Percentiles rank a stretch among this genome's conserved stretches.
phyloP scores from a whole-genome alignment of 2,797 vertebrate species.

The Megaceryle alcyon region DNA sequence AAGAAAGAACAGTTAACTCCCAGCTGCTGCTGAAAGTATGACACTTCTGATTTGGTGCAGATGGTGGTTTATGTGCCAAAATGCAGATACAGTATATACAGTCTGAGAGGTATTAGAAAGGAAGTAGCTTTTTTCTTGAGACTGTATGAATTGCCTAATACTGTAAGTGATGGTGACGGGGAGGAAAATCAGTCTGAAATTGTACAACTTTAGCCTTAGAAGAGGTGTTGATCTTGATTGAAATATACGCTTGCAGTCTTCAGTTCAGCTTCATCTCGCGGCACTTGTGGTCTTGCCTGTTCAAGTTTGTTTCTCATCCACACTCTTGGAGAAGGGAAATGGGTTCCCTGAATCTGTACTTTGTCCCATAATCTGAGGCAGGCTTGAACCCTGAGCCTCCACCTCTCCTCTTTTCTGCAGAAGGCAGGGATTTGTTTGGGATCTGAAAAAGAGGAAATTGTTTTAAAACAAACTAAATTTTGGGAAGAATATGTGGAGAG shows the following conservation, averaged over 20 bases:
- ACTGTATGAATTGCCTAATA: neutral
- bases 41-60: slow-evolving; percentile 28
- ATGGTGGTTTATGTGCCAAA: slow-evolving; percentile 13
- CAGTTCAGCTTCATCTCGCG: neutral
- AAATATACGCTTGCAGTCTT: neutral
- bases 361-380: neutral
- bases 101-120: neutral
- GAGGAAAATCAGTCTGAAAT: neutral
- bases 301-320: neutral
- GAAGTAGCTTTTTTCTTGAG: slow-evolving; percentile 17
- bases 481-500: neutral
- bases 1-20: slow-evolving; percentile 54
- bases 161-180: neutral
- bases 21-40: slow-evolving; percentile 20
- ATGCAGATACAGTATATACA: slow-evolving; percentile 9
- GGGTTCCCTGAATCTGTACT: neutral
- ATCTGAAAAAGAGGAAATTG: neutral
- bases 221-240: neutral
- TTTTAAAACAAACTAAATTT: neutral
- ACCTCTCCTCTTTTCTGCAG: neutral
- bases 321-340: neutral
- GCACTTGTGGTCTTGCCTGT: neutral
- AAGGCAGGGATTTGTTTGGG: neutral
- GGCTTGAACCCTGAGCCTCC: neutral
- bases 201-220: neutral